These are phyloP conservation scores for Leiothrix lutea DNA, from an alignment of 2,113 vertebrate species.

Conservation along the genomic window DNA sequence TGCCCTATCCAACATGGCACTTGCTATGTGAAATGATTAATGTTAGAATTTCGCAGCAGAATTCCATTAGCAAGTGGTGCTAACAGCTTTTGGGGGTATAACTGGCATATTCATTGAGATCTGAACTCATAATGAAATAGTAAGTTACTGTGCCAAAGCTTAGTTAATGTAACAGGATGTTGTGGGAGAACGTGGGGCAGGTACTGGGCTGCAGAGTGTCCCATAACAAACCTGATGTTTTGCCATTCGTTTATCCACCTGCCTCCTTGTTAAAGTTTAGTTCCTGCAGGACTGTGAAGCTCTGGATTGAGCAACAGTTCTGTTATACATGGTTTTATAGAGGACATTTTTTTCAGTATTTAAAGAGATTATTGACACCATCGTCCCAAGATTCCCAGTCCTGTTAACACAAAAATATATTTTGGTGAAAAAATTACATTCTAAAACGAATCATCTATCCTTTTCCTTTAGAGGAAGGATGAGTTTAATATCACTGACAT, in stretches of 20 bases:
- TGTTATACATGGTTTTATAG: background rate
- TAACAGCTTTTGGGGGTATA: slow-evolving; percentile 9
- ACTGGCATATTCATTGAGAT: background rate
- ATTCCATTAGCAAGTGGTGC: slow-evolving; percentile 10
- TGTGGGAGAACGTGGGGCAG: background rate
- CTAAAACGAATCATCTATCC: background rate
- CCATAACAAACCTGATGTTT: background rate
- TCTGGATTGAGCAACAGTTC: background rate
- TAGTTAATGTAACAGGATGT: background rate
- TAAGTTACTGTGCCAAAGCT: background rate
- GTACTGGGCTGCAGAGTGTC: background rate
- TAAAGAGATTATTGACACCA: background rate
- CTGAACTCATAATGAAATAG: background rate
- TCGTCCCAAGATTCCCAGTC: background rate
- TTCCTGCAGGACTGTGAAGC: background rate
- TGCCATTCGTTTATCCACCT: background rate
- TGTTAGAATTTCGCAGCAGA: background rate
- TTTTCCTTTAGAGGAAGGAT: background rate
- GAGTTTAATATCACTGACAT: background rate
- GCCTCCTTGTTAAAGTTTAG: background rate
- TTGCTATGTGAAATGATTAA: background rate
- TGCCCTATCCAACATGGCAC: background rate
- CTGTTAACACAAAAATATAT: background rate
- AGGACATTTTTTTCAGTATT: background rate
- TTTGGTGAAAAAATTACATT: background rate